Percentiles rank a stretch among this genome's conserved stretches.
Conservation (phyloP, 2,888 invertebrate species). For the Ernsta delagoae region DNA sequence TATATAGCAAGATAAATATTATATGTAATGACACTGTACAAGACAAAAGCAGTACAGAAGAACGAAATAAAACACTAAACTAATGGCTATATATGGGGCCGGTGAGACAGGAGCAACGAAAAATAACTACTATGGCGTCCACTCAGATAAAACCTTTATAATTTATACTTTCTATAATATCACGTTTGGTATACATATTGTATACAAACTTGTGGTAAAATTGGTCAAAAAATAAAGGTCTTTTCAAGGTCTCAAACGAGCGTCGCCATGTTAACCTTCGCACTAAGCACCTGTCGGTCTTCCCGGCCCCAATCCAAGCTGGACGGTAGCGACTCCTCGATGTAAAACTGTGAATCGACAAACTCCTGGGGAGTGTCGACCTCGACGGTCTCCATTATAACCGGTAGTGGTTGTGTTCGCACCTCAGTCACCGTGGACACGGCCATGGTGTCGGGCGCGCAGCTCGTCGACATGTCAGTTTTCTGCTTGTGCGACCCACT, state of each 20-base stretch:
- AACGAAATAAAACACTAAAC: conserved; percentile 43
- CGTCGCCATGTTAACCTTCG: conserved; percentile 38
- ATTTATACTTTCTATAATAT: not conserved
- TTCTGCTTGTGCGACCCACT: conserved; percentile 77
- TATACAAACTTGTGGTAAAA: not conserved
- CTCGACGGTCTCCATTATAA: conserved; percentile 57
- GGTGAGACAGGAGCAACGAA: conserved; percentile 78
- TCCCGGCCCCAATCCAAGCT: conserved; percentile 89
- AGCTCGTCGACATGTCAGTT: conserved; percentile 69
- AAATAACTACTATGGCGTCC: conserved; percentile 58
- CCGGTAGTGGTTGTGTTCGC: conserved; percentile 57
- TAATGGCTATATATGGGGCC: conserved; percentile 62
- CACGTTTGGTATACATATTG: no score
- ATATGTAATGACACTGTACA: not conserved
- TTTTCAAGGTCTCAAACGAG: conserved; percentile 44
- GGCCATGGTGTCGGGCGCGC: conserved; percentile 78
- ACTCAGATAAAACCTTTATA: conserved; percentile 56
- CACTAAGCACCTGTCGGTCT: conserved; percentile 72
- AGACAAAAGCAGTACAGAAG: conserved; percentile 24
- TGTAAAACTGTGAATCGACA: conserved; percentile 93
- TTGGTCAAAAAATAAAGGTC: not conserved
- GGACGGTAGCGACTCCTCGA: conserved; percentile 94
- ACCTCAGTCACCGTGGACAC: conserved; percentile 86
- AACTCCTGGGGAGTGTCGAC: conserved; percentile 83
- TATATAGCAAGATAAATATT: not conserved